phyloP scores from a whole-genome alignment of 2,888 invertebrate species.

The Caenorhabditis japonica region DNA sequence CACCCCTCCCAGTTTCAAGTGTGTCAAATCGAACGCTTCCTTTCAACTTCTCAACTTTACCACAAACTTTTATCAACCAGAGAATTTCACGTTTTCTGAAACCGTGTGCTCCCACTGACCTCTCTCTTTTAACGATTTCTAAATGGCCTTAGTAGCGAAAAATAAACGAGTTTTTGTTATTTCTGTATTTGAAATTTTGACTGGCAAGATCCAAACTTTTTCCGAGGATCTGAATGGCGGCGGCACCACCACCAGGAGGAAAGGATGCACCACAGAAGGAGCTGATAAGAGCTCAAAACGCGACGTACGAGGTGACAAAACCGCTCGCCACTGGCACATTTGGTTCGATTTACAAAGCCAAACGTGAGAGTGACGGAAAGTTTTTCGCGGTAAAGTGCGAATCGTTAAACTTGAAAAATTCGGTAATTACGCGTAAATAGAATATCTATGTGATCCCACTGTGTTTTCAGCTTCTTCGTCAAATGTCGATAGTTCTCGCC shows the following conservation, averaged over 20 bases:
- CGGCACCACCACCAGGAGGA: neutral
- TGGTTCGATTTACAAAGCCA: constrained; percentile 49
- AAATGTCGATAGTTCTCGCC: constrained; percentile 47
- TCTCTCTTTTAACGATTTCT: too few relatives aligned
- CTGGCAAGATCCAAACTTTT: neutral
- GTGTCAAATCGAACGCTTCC: constrained; percentile 19
- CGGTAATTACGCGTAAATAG: constrained; percentile 2
- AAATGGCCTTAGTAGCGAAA: too few relatives aligned
- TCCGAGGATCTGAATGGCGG: neutral
- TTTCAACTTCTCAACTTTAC: constrained; percentile 26
- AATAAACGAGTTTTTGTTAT: too few relatives aligned
- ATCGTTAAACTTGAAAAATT: constrained; percentile 51
- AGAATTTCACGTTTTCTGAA: constrained; percentile 9
- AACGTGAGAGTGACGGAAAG: constrained; percentile 43
- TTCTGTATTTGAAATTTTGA: too few relatives aligned
- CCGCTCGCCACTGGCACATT: constrained; percentile 51
- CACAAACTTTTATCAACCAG: constrained; percentile 31
- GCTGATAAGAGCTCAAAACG: constrained; percentile 48
- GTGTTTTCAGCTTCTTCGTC: constrained; percentile 49
- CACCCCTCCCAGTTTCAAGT: constrained; percentile 1
- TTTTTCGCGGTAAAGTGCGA: constrained; percentile 52
- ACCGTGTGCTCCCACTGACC: constrained; percentile 5
- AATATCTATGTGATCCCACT: neutral
- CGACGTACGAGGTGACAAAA: constrained; percentile 48
- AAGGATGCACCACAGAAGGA: constrained; percentile 33